Evolutionary conservation across 2,797 vertebrate species (phyloP).

Genomic region (Lepilemur septentrionalis): DNA sequence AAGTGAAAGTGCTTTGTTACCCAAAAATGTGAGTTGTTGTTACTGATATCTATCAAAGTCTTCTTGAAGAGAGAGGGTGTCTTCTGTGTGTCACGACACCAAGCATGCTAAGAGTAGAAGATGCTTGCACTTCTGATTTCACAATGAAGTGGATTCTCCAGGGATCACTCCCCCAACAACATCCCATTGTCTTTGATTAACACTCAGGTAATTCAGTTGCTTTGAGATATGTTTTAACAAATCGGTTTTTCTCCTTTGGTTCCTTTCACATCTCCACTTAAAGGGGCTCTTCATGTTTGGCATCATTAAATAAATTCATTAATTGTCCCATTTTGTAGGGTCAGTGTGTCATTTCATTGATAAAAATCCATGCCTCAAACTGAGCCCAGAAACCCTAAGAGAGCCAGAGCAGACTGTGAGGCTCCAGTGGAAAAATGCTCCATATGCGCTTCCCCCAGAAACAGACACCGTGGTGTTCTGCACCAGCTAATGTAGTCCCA

Average conservation of each 20-base stretch:
- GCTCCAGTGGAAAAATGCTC: fast-evolving
- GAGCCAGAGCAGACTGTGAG: neutral
- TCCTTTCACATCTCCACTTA: neutral
- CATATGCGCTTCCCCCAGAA: fast-evolving
- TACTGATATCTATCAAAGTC: neutral
- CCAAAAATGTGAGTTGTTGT: neutral
- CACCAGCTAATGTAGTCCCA: fast-evolving
- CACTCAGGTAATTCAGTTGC: neutral
- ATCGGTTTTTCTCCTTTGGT: neutral
- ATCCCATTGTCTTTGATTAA: neutral
- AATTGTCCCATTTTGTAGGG: neutral
- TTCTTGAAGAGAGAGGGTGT: neutral
- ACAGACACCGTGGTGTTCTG: fast-evolving
- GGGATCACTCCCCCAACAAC: fast-evolving
- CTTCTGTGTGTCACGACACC: neutral
- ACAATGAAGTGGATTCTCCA: neutral
- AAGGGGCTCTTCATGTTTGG: neutral
- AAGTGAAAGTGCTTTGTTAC: neutral
- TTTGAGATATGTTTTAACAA: neutral
- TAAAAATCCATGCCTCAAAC: neutral
- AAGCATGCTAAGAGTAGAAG: neutral
- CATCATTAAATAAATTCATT: neutral
- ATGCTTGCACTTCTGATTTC: neutral
- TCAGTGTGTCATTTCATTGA: neutral
- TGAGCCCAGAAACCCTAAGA: neutral